phyloP scores from a whole-genome alignment of 2,797 vertebrate genomes.

The Aphelocoma californica region DNA sequence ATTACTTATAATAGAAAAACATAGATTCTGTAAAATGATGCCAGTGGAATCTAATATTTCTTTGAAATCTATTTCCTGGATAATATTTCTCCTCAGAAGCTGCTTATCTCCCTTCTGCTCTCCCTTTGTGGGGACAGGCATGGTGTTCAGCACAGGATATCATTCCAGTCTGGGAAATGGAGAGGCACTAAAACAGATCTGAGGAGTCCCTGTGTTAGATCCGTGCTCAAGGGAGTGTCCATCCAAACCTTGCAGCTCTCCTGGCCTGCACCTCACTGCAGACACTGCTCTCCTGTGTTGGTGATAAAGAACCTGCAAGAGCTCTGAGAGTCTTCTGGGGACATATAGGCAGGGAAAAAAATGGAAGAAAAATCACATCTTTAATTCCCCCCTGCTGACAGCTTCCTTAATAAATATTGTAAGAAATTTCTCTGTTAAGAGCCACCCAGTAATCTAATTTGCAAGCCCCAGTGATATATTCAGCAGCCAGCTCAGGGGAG shows the following conservation, averaged over 20 bases:
- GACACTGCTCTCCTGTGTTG: background rate
- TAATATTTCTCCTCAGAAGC: constrained; percentile 1
- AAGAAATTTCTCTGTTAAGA: constrained; percentile 40
- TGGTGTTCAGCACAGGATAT: background rate
- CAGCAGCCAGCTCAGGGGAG: constrained; percentile 33
- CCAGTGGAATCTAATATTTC: background rate
- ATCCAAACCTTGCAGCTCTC: background rate
- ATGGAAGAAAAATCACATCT: background rate
- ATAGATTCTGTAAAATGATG: constrained; percentile 31
- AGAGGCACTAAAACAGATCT: background rate
- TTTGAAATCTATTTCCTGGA: constrained; percentile 21
- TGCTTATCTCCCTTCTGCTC: background rate
- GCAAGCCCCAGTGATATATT: constrained; percentile 33
- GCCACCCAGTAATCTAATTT: constrained; percentile 27
- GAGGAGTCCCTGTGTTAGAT: background rate
- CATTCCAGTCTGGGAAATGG: background rate
- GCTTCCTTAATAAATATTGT: constrained; percentile 45
- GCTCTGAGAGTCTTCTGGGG: background rate
- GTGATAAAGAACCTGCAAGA: background rate
- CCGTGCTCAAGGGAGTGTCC: background rate
- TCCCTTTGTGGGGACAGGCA: background rate
- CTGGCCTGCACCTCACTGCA: background rate
- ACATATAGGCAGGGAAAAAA: background rate
- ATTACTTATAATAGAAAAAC: constrained; percentile 6
- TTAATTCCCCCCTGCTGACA: constrained; percentile 27